Conservation (phyloP, 2,888 invertebrate species). For the Timema podura region DNA sequence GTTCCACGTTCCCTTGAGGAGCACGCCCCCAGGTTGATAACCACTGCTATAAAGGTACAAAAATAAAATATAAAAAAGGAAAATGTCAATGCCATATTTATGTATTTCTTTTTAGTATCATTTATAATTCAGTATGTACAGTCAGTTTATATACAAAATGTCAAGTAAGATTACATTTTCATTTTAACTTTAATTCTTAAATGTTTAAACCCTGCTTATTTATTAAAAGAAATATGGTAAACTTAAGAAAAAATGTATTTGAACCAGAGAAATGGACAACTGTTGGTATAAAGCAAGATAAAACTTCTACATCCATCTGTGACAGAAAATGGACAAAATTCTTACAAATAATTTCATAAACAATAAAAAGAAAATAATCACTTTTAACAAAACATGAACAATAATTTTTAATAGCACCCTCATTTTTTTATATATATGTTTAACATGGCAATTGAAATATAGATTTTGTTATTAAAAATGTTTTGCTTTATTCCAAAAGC, state of each 20-base stretch:
- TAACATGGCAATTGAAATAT: constrained; percentile 25
- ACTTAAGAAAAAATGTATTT: not conserved
- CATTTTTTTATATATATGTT: constrained; percentile 17
- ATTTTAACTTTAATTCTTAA: constrained; percentile 20
- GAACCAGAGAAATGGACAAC: not conserved
- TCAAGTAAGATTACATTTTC: constrained; percentile 25
- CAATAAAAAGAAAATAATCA: not conserved
- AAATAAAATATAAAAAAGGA: constrained; percentile 11
- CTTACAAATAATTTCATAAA: not conserved
- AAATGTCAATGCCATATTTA: constrained; percentile 20
- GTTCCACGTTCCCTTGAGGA: no score
- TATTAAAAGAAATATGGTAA: constrained; percentile 22
- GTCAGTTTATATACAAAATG: constrained; percentile 28
- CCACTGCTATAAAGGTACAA: not conserved
- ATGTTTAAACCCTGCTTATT: constrained; percentile 29
- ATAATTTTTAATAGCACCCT: constrained; percentile 26
- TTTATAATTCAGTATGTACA: constrained; percentile 26
- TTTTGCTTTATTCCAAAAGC: constrained; percentile 20
- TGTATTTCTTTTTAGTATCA: constrained; percentile 19
- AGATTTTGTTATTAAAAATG: constrained; percentile 14
- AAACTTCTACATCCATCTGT: not conserved
- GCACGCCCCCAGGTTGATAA: no score
- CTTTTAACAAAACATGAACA: constrained; percentile 15
- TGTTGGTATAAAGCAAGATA: not conserved
- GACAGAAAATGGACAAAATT: constrained; percentile 10